Percentiles rank a stretch among this genome's conserved stretches.
Evolutionary conservation across 2,797 vertebrate genomes (phyloP).

Genomic region (Lemur catta): DNA sequence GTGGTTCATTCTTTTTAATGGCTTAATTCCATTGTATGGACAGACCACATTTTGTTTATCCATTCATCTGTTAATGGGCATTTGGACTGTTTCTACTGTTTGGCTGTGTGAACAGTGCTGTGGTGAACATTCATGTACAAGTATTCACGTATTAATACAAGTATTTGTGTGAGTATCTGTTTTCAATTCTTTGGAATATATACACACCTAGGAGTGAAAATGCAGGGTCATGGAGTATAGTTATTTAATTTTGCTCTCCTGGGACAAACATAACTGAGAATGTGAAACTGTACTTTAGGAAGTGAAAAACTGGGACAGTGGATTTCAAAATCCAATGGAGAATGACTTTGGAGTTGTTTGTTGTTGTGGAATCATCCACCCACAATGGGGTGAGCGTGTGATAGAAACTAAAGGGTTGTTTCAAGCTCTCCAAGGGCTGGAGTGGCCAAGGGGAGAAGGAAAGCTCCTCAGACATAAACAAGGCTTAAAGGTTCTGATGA

Average conservation of each 20-base stretch:
- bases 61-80: background rate
- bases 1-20: background rate
- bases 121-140: background rate
- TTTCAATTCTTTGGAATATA: background rate
- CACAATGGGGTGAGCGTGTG: background rate
- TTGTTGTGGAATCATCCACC: background rate
- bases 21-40: background rate
- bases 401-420: background rate
- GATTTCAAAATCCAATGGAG: background rate
- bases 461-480: background rate
- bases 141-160: background rate
- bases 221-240: background rate
- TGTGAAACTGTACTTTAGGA: background rate
- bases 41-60: background rate
- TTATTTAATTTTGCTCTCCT: background rate
- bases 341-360: background rate
- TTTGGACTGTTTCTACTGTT: background rate
- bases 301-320: background rate
- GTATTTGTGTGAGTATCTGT: background rate
- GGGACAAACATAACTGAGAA: background rate
- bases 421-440: background rate
- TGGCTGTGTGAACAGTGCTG: background rate
- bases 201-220: background rate
- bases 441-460: background rate
- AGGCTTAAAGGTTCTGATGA: background rate